Evolutionary conservation across 2,113 vertebrate species (phyloP).

Genomic region (Struthio camelus): DNA sequence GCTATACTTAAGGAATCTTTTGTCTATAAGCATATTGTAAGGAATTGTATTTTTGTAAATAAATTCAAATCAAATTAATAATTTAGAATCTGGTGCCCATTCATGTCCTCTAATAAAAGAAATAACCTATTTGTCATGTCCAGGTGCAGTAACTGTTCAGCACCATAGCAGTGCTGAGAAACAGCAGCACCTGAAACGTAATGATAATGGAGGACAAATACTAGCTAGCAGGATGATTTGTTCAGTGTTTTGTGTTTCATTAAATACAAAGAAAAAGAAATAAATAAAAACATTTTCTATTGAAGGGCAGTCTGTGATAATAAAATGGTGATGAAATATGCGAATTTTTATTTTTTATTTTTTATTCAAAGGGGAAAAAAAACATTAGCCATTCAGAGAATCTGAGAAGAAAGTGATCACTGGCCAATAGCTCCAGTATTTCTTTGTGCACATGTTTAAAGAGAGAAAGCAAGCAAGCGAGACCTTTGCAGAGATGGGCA

Average conservation of each 20-base stretch:
- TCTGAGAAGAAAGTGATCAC: background rate
- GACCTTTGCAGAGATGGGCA: background rate
- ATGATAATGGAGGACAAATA: background rate
- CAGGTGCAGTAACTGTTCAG: background rate
- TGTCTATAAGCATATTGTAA: background rate
- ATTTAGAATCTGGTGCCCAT: background rate
- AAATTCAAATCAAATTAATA: constrained; percentile 25
- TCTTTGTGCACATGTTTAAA: background rate
- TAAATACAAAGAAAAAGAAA: background rate
- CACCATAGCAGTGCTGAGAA: background rate
- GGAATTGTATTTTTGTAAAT: constrained; percentile 7
- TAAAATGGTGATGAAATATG: background rate
- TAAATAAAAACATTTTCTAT: background rate
- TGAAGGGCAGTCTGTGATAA: background rate
- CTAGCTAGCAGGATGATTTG: background rate
- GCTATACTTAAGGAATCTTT: background rate
- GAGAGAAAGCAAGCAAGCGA: background rate
- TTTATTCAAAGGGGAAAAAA: background rate
- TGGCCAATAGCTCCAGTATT: background rate
- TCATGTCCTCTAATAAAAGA: constrained; percentile 15
- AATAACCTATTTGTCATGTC: background rate
- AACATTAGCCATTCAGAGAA: background rate
- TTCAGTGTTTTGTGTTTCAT: background rate
- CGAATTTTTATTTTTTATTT: background rate
- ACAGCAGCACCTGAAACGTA: background rate